Base-by-base conservation (phyloP, 1,140 invertebrate genomes). In the Drosophila kurseongensis region DNA sequence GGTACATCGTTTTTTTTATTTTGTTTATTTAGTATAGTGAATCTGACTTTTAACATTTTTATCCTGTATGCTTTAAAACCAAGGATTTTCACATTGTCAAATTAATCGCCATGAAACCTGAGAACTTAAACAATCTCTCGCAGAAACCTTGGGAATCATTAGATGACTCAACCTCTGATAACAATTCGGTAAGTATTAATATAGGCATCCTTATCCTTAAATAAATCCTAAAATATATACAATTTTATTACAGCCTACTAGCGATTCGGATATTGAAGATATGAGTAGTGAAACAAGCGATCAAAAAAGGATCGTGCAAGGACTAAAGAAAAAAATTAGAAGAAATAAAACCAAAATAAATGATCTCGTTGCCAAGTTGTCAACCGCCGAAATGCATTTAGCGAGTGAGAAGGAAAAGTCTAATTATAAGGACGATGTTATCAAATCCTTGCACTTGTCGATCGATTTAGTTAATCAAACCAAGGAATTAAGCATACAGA, bases 381-480 rank as follows among this genome's bases (percentile, higher is more conserved):
- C 35, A 9, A 5, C 23, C 13, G 13, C 12, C 35, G 16, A 54
- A 10, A n/a, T 54, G 12, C 10, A 23, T 9, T 18, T 52, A 8
- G 50, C 32, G 8, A 13, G 10, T 18, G 29, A 52, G 4, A 52
- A 36, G 6, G 50, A 55, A 55, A 55, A 27, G 13, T 14, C n/a
- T 29, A 55, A 40, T 18, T 13, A 40, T 36, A 55, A 55, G 52
- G 36, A 55, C 18, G 9, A 14, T 10, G 0, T 55, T 40, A 40
- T 55, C n/a, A 55, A n/a, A 13, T 40, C 18, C 5, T 40, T 13
- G 1, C n/a, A 40, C 2, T n/a, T 23, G 14, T 27, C 52, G 2
- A 55, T 55, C 9, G 52, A 55, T 5, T 23, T 55, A 9, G n/a
- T 18, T 14, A 56, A 40, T 27, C 3, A 40, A 41, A 56, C n/a